These are phyloP conservation scores for Aplysina aerophoba DNA, from an alignment of 37 sponge, comb jelly and placozoan species.

Conservation along the genomic window DNA sequence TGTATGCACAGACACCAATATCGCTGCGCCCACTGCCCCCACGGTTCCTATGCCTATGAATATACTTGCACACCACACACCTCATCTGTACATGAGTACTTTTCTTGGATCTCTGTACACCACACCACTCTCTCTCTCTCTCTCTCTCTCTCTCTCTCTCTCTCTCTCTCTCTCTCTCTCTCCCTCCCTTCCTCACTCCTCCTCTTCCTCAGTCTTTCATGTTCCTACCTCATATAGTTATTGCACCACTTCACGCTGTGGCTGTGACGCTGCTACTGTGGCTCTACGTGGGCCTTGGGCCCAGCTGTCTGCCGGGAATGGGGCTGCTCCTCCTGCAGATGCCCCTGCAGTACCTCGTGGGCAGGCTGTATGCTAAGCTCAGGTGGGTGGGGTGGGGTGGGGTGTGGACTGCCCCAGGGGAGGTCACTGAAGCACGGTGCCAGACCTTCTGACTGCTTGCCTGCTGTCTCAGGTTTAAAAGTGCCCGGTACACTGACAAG, in stretches of 20 bases:
- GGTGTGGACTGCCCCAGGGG: background rate
- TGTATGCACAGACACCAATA: background rate
- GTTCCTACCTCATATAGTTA: background rate
- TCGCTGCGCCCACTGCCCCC: background rate
- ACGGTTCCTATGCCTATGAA: too few species aligned
- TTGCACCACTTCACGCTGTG: background rate
- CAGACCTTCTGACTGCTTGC: background rate
- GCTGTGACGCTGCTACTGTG: slow-evolving; percentile 1
- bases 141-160: background rate
- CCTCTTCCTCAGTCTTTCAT: background rate
- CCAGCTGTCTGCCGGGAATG: slow-evolving; percentile 22
- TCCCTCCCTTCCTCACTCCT: background rate
- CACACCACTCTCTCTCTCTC: background rate
- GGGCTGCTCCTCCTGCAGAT: slow-evolving; percentile 6
- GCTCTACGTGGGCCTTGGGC: slow-evolving; percentile 1
- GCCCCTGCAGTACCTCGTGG: slow-evolving; percentile 12
- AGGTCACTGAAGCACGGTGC: too few species aligned
- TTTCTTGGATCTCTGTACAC: background rate
- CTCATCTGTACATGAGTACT: background rate
- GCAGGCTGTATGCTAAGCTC: background rate
- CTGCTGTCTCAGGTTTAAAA: slow-evolving; percentile 46
- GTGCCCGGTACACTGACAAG: slow-evolving; percentile 71
- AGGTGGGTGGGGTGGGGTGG: background rate
- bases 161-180: background rate
- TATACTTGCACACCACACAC: too few species aligned